These are phyloP conservation scores for Anodontia alba DNA, from an alignment of 2,888 invertebrate genomes.

Conservation along the genomic window DNA sequence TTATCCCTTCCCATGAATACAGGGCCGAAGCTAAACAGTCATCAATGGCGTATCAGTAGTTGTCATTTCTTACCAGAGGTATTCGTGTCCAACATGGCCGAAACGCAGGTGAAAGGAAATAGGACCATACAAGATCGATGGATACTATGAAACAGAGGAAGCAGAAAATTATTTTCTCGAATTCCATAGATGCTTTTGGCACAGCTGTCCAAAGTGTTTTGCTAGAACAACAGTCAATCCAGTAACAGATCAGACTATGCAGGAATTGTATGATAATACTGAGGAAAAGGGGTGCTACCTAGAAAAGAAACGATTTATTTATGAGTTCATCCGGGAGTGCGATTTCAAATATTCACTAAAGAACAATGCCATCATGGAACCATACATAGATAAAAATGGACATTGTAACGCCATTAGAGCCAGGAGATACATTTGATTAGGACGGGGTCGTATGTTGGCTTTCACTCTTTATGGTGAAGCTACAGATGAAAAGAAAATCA, in stretches of 20 bases:
- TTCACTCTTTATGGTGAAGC: no score
- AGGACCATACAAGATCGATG: conserved; percentile 20
- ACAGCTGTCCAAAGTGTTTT: conserved; percentile 9
- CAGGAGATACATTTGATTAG: no score
- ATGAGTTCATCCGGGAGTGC: conserved; percentile 25
- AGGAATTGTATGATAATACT: conserved; percentile 24
- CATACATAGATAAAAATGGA: no score
- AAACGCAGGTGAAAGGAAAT: conserved; percentile 20
- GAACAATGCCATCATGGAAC: no score
- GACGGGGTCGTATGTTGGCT: no score
- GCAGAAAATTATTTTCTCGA: not conserved
- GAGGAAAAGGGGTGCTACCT: conserved; percentile 13
- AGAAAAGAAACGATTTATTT: conserved; percentile 12
- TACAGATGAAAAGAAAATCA: no score
- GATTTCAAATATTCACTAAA: not conserved
- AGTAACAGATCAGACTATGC: conserved; percentile 22
- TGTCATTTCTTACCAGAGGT: not conserved
- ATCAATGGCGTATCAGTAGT: conserved; percentile 12
- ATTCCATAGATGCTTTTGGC: conserved; percentile 24
- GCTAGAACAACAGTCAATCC: conserved; percentile 24
- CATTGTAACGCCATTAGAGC: not conserved
- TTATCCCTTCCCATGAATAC: not conserved
- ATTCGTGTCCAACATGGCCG: conserved; percentile 20
- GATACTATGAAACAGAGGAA: not conserved
- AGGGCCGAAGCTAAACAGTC: not conserved